phyloP scores from a whole-genome alignment of 2,888 invertebrate species.

The Gerosis bhagava region DNA sequence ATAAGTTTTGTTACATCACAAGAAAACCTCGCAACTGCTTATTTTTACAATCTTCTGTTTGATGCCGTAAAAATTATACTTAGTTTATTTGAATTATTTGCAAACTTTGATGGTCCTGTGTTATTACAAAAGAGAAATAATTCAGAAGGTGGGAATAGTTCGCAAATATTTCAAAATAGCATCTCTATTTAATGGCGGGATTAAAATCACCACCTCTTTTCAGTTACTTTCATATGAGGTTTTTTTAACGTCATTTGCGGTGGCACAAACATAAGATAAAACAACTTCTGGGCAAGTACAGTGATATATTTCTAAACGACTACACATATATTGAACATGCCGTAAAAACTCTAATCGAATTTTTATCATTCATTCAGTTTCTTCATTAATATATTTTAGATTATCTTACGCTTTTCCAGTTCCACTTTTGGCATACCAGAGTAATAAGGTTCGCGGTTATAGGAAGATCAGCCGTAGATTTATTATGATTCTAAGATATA shows the following conservation, averaged over 20 bases:
- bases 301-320: slow-evolving; percentile 36
- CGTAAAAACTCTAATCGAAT: no score
- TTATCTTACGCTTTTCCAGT: no score
- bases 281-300: slow-evolving; percentile 77
- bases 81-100: slow-evolving; percentile 38
- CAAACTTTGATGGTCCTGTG: slow-evolving; percentile 27
- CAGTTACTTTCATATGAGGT: no score
- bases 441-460: no score
- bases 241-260: no score
- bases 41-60: slow-evolving; percentile 72
- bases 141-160: slow-evolving; percentile 17
- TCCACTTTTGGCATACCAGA: no score
- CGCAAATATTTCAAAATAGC: slow-evolving; percentile 33
- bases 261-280: slow-evolving; percentile 80
- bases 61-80: slow-evolving; percentile 63
- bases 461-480: no score
- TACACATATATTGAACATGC: slow-evolving; percentile 1
- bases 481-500: no score
- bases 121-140: slow-evolving; percentile 6
- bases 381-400: no score
- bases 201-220: slow-evolving; percentile 59
- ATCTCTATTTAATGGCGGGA: slow-evolving; percentile 54
- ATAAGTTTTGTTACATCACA: slow-evolving; percentile 38
- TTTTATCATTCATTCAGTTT: no score
- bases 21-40: slow-evolving; percentile 71